Evolutionary conservation across 1,140 invertebrate genomes (phyloP).

Genomic region (Drosophila navojoa): DNA sequence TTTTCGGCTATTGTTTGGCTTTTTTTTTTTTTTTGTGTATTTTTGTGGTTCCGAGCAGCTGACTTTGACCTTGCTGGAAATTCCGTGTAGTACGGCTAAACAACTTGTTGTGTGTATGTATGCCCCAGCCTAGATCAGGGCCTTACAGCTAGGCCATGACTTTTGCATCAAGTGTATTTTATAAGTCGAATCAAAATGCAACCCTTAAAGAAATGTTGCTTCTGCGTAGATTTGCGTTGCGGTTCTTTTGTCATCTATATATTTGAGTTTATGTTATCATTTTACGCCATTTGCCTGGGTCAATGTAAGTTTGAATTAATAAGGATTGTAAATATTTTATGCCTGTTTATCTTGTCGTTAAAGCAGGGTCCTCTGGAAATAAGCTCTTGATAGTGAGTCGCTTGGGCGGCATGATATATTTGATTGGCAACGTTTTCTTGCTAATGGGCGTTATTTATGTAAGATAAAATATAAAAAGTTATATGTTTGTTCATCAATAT

Average conservation of each 20-base stretch:
- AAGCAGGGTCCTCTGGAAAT: neutral
- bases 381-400: slow-evolving; percentile 6
- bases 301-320: slow-evolving; percentile 36
- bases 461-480: neutral
- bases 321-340: neutral
- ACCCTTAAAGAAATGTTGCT: slow-evolving; percentile 16
- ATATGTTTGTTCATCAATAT: neutral
- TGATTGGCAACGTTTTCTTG: slow-evolving; percentile 41
- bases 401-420: slow-evolving; percentile 33
- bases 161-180: slow-evolving; percentile 15
- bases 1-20: slow-evolving; percentile 41
- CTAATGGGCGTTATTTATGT: slow-evolving; percentile 40
- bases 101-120: slow-evolving; percentile 23
- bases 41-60: slow-evolving; percentile 54
- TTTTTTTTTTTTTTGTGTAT: slow-evolving; percentile 27
- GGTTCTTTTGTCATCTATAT: slow-evolving; percentile 26
- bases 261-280: slow-evolving; percentile 17
- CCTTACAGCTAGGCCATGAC: slow-evolving; percentile 37
- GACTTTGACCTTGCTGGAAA: slow-evolving; percentile 60
- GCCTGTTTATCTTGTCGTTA: no score
- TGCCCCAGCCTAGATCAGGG: slow-evolving; percentile 17
- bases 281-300: slow-evolving; percentile 39
- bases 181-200: neutral
- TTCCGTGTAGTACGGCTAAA: slow-evolving; percentile 16
- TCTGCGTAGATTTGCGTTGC: slow-evolving; percentile 22